Evolutionary conservation across 2,113 vertebrate species (phyloP), one percentile per base, ranked within the genome.

Genomic region (Ginglymostoma cirratum): DNA sequence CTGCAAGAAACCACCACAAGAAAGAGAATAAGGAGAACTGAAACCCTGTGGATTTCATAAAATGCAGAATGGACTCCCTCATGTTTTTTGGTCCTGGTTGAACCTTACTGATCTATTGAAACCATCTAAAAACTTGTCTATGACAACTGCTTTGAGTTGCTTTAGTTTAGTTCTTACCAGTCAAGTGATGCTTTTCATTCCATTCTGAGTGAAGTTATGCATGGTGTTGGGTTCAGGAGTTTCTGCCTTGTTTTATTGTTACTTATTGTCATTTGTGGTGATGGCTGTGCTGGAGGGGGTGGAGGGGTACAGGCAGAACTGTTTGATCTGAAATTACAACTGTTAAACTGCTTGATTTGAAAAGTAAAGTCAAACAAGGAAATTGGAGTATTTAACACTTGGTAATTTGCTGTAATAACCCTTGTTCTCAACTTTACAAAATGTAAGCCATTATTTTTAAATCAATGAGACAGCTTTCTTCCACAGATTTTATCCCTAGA

Each of bases 31-130:
- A 93, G 89, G 21, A 34, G 89, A 93, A 93, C 61, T 66, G 89
- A 93, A 93, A 93, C 89, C 89, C 89, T 93, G 89, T 93, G 89
- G 89, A 67, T 93, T 93, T 93, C n/a, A 34, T 38, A 93, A 93
- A 93, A 93, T 93, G 61, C 89, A 66, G 89, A 65, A 61, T 66
- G 34, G 89, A 93, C 89, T 66, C 89, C 89, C 89, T 93, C 89
- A 38, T 66, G 89, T 61, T 65, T 34, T 61, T 92, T 92, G 87
- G 30, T 65, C 87, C 87, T 42, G 89, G 89, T 93, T 93, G 89
- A 93, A 93, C 61, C n/a, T 66, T 93, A 66, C 34, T 93, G 61
- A 93, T 93, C 89, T 66, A 93, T 93, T 93, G 89, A 93, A 93
- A 66, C 89, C 61, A 93, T 66, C 89, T 93, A 93, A 38, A 93